Evolutionary conservation across 2,888 invertebrate genomes (phyloP).

Genomic region (Trissoscelio sp.): DNA sequence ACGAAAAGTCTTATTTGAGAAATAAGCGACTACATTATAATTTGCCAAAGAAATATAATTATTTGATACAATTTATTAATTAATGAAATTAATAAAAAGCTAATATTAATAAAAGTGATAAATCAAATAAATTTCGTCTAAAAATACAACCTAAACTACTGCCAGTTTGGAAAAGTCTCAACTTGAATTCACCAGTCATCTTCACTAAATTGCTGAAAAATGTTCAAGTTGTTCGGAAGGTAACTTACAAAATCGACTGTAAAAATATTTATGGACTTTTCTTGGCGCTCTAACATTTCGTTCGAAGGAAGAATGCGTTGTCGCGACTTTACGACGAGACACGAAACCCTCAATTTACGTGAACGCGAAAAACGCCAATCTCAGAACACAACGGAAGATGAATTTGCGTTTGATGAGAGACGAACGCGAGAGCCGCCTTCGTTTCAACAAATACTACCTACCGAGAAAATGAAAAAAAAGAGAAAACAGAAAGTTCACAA

Average conservation of each 20-base stretch:
- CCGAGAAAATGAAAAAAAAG: no score
- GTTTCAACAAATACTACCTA: no score
- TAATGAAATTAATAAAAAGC: no score
- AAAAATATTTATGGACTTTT: constrained; percentile 42
- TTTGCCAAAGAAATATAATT: no score
- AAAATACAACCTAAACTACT: neutral
- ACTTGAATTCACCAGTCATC: neutral
- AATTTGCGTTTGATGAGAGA: constrained; percentile 46
- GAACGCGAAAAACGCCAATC: constrained; percentile 48
- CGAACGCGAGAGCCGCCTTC: no score
- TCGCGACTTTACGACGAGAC: constrained; percentile 42
- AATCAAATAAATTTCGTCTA: neutral
- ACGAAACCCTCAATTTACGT: constrained; percentile 40
- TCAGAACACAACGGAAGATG: constrained; percentile 30
- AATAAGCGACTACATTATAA: no score
- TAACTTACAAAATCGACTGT: constrained; percentile 38
- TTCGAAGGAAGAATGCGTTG: constrained; percentile 10
- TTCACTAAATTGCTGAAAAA: constrained; percentile 13
- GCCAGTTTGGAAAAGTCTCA: constrained; percentile 3
- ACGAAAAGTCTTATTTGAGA: no score
- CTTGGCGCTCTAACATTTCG: constrained; percentile 22
- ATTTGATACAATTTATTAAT: no score
- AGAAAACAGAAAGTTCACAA: no score
- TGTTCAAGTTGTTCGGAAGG: constrained; percentile 6
- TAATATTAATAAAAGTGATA: no score